Evolutionary conservation across 2,113 vertebrate species (phyloP).

Genomic region (Columba livia): DNA sequence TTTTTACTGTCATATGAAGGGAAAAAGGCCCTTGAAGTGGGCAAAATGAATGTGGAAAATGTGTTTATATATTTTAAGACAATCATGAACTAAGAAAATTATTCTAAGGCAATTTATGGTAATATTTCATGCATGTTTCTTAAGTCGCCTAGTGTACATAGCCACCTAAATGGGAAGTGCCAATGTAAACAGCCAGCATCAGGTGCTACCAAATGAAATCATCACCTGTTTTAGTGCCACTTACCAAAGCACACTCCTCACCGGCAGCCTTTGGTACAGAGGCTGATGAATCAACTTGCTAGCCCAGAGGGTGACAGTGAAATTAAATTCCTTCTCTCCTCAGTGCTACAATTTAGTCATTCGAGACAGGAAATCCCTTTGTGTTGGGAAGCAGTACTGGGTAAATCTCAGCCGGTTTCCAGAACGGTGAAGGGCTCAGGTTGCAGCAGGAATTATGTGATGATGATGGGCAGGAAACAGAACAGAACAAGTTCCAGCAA

Average conservation of each 20-base stretch:
- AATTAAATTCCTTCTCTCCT: conserved; percentile 25
- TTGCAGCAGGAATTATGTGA: not conserved
- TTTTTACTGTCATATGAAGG: conserved; percentile 3
- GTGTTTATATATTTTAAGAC: conserved; percentile 57
- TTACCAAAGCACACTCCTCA: not conserved
- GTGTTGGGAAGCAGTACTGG: not conserved
- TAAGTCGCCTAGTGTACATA: not conserved
- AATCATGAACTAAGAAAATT: conserved; percentile 49
- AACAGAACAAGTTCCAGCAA: not conserved
- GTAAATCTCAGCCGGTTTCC: not conserved
- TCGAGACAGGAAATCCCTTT: not conserved
- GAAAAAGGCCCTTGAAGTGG: conserved; percentile 47
- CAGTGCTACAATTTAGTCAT: not conserved
- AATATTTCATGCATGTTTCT: conserved; percentile 46
- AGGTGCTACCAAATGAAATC: conserved; percentile 54
- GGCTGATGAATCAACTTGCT: not conserved
- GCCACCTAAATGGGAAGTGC: conserved; percentile 46
- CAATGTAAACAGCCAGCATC: conserved; percentile 21
- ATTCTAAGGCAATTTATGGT: conserved; percentile 61
- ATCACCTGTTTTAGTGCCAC: conserved; percentile 2
- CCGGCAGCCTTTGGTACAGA: not conserved
- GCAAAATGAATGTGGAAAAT: conserved; percentile 52
- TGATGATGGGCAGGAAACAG: not conserved
- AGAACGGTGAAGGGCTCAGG: not conserved
- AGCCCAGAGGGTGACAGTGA: conserved; percentile 1